A percentile compares a stretch with the other conserved stretches of the same genome.
Evolutionary conservation across 2,113 vertebrate genomes (phyloP).

Genomic region (Callospermophilus lateralis): DNA sequence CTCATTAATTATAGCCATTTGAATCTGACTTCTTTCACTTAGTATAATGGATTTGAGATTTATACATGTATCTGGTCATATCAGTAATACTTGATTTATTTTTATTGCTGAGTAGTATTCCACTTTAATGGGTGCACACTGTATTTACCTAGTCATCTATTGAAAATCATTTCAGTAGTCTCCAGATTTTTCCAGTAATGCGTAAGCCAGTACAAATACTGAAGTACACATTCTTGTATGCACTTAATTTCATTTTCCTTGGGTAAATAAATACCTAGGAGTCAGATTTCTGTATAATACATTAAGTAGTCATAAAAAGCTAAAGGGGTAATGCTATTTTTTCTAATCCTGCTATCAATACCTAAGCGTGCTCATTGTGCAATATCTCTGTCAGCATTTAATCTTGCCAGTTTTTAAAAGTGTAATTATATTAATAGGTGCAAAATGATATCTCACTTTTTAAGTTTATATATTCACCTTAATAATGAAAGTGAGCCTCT

Average conservation of each 20-base stretch:
- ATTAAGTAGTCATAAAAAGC: background rate
- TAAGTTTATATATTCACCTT: background rate
- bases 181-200: no score
- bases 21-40: background rate
- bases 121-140: no score
- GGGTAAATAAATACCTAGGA: background rate
- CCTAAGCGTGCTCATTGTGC: background rate
- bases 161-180: no score
- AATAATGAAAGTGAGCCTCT: background rate
- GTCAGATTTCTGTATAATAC: background rate
- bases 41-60: no score
- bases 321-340: background rate
- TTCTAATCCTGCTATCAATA: background rate
- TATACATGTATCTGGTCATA: no score
- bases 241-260: background rate
- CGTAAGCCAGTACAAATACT: no score
- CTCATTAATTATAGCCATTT: background rate
- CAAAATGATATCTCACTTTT: background rate
- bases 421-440: background rate
- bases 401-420: background rate
- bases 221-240: background rate
- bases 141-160: no score
- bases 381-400: background rate
- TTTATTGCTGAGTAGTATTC: no score
- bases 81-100: no score